These are phyloP conservation scores for Baronia brevicornis DNA, from an alignment of 2,888 invertebrate genomes.

Conservation along the genomic window DNA sequence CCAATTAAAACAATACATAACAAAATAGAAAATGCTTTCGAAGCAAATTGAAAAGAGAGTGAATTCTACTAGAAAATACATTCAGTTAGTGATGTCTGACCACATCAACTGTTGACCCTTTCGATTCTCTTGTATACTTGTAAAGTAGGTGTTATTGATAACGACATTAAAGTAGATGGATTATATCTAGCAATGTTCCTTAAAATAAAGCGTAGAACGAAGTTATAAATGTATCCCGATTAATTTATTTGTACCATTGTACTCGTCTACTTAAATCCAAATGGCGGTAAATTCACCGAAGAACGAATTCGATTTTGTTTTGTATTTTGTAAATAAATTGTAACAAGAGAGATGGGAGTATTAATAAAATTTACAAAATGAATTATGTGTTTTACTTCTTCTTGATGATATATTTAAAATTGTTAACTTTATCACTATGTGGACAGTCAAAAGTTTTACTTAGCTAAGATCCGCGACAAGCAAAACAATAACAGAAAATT, in stretches of 20 bases:
- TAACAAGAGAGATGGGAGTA: conserved; percentile 53
- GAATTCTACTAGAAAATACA: conserved; percentile 4
- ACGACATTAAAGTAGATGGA: no score
- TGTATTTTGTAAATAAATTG: conserved; percentile 70
- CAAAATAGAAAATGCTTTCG: no score
- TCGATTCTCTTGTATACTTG: conserved; percentile 57
- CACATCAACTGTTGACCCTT: conserved; percentile 44
- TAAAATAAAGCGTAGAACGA: conserved; percentile 44
- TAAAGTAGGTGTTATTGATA: conserved; percentile 58
- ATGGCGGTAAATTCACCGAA: conserved; percentile 18
- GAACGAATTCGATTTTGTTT: conserved; percentile 31
- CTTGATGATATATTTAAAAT: conserved; percentile 3
- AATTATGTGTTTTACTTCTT: conserved; percentile 18
- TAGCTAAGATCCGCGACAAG: no score
- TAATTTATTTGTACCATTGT: conserved; percentile 42
- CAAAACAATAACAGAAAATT: no score
- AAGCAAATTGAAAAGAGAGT: no score
- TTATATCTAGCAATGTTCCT: conserved; percentile 65
- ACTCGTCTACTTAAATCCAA: conserved; percentile 21
- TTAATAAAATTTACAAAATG: conserved; percentile 63
- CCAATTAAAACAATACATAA: no score
- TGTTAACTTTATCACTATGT: conserved; percentile 7
- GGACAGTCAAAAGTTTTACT: no score
- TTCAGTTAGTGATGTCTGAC: conserved; percentile 28
- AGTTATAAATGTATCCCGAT: conserved; percentile 49